Evolutionary conservation across 2,888 invertebrate genomes (phyloP).

Genomic region (Aethes cnicana): DNA sequence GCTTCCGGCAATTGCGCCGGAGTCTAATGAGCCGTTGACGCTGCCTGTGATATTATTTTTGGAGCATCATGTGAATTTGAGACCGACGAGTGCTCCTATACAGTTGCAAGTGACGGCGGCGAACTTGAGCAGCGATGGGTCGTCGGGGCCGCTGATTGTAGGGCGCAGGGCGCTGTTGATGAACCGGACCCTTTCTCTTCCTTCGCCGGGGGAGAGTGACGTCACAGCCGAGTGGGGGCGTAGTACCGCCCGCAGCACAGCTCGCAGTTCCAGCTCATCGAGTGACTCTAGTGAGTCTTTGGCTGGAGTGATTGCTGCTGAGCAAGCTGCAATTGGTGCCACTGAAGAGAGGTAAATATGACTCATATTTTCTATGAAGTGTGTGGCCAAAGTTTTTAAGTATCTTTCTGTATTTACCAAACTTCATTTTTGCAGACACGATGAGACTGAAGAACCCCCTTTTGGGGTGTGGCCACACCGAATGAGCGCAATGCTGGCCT

Average conservation of each 20-base stretch:
- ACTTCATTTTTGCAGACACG: constrained; percentile 52
- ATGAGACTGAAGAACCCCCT: constrained; percentile 71
- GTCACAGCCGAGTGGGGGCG: constrained; percentile 68
- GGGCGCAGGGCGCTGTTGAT: constrained; percentile 70
- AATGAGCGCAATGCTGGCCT: constrained; percentile 90
- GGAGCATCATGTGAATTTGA: constrained; percentile 72
- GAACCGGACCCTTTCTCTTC: constrained; percentile 70
- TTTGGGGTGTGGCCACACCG: constrained; percentile 76
- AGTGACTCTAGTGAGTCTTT: constrained; percentile 72
- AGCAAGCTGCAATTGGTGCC: constrained; percentile 51
- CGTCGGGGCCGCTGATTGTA: constrained; percentile 70
- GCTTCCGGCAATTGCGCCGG: constrained; percentile 64
- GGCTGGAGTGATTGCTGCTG: constrained; percentile 49
- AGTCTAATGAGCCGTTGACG: constrained; percentile 65
- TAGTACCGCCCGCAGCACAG: constrained; percentile 62
- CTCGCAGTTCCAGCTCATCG: constrained; percentile 63
- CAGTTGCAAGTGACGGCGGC: constrained; percentile 75
- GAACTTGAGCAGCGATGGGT: constrained; percentile 67
- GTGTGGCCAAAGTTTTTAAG: neutral
- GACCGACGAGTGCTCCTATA: constrained; percentile 74
- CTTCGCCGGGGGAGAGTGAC: constrained; percentile 73
- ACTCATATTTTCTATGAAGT: neutral
- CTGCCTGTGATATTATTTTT: constrained; percentile 74
- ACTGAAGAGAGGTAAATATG: constrained; percentile 65
- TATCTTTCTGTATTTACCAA: constrained; percentile 13